phyloP scores from a whole-genome alignment of 2,888 invertebrate species.

The Bibio marci region DNA sequence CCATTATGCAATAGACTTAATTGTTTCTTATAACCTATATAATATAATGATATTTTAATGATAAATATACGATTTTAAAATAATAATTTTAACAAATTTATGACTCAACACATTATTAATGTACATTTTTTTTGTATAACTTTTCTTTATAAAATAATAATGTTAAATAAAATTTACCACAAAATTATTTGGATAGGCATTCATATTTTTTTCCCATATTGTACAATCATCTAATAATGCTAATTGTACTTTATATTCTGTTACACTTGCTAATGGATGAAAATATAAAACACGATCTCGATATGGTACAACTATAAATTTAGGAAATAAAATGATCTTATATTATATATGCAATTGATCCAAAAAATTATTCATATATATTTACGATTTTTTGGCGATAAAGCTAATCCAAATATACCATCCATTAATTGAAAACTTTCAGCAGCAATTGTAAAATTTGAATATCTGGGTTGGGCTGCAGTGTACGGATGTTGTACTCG shows the following conservation, averaged over 20 bases:
- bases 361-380: neutral
- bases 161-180: neutral
- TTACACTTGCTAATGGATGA: conserved; percentile 42
- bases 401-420: conserved; percentile 23
- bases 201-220: conserved; percentile 26
- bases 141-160: neutral
- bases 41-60: too few relatives aligned
- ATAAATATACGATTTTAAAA: too few relatives aligned
- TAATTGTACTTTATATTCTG: conserved; percentile 41
- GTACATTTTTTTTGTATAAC: too few relatives aligned
- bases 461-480: conserved; percentile 40
- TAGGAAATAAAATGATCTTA: neutral
- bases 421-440: conserved; percentile 57
- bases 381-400: conserved; percentile 18
- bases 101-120: too few relatives aligned
- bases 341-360: neutral
- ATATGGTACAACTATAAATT: neutral
- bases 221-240: conserved; percentile 36
- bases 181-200: neutral
- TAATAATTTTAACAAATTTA: too few relatives aligned
- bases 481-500: conserved; percentile 34
- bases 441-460: conserved; percentile 43
- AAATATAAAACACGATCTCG: conserved; percentile 36
- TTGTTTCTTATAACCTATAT: too few relatives aligned
- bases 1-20: too few relatives aligned